Evolutionary conservation across 2,888 invertebrate species (phyloP).

Genomic region (Lydus trimaculatus): DNA sequence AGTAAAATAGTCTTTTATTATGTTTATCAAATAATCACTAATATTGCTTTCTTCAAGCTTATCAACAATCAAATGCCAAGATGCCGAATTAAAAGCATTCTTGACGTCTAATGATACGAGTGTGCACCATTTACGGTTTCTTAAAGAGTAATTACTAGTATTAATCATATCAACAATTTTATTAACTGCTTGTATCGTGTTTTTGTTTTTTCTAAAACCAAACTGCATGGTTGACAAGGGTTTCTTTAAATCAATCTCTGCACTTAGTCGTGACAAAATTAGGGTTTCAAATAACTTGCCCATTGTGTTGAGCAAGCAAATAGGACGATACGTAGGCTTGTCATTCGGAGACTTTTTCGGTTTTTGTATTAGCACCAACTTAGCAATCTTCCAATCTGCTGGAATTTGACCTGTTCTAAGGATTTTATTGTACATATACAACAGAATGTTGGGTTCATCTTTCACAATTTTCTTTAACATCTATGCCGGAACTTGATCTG

Average conservation of each 20-base stretch:
- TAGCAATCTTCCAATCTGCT: conserved; percentile 17
- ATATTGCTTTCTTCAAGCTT: not conserved
- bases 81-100: conserved; percentile 12
- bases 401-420: conserved; percentile 9
- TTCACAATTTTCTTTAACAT: conserved; percentile 12
- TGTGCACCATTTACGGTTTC: not conserved
- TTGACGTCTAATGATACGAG: conserved; percentile 10
- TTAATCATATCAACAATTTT: no score
- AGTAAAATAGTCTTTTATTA: not conserved
- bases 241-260: no score
- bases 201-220: no score
- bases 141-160: no score
- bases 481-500: conserved; percentile 1
- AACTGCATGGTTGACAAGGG: no score
- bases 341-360: not conserved
- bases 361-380: conserved; percentile 17
- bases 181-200: no score
- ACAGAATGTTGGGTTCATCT: not conserved
- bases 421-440: conserved; percentile 19
- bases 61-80: not conserved
- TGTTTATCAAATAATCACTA: not conserved
- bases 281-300: no score
- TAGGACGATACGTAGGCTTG: not conserved
- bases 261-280: no score
- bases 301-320: no score